Evolutionary conservation across 2,888 invertebrate genomes (phyloP), one percentile per base, ranked within the genome.

Genomic region (Sycophila texana): DNA sequence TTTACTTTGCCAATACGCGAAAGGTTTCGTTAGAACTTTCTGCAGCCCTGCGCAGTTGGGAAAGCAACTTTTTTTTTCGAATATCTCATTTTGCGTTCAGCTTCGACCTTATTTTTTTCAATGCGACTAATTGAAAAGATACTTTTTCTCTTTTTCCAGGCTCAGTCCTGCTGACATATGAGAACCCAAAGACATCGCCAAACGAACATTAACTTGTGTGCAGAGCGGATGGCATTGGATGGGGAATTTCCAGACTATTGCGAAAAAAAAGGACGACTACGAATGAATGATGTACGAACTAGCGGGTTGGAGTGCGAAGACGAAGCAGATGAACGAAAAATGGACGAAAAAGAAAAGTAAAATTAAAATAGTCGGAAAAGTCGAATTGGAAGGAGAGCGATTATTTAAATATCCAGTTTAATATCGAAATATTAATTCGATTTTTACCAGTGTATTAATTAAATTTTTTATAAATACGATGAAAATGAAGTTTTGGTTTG

Each of bases 351-450:
- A 65, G 12, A 49, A 18, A 47, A n/a, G n/a, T n/a, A 61, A 60
- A 30, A 51, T 22, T 67, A 30, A 22, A 75, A 49, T 20, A 4
- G 22, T 16, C 58, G 49, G 51, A 51, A 13, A 53, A 57, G 18
- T 61, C n/a, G 47, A 18, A 18, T 14, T 16, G 13, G 18, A 47
- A 39, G 39, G 22, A 58, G 22, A 18, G 47, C 30, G 20, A 16
- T 68, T 49, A 26, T 51, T 58, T 20, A 30, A 74, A 20, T 20
- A 79, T 58, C 20, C 49, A 65, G 2, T 74, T 57, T 70, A 78
- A 74, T 63, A 70, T 79, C 65, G 51, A 66, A 74, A 74, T 71
- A 74, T 18, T 47, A 16, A 77, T 73, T 80, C 74, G 49, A 72
- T 73, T 80, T 80, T 76, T 80, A 77, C 57, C 57, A 58, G 47